phyloP scores from a whole-genome alignment of 2,113 vertebrate genomes.

The Plotosus lineatus region DNA sequence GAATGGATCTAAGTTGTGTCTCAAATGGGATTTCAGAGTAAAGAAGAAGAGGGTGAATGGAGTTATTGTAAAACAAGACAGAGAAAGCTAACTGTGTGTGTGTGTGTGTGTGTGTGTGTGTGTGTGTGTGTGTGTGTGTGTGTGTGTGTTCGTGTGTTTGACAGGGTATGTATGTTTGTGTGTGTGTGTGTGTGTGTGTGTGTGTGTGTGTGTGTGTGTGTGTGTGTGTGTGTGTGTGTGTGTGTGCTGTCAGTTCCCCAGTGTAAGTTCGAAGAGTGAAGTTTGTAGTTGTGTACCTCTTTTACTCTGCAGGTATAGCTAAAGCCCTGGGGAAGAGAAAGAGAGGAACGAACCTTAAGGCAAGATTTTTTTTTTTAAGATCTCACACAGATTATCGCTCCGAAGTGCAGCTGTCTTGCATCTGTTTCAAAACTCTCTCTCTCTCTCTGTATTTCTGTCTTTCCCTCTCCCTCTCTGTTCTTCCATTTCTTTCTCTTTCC shows the following conservation, averaged over 20 bases:
- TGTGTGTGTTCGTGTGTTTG: conserved; percentile 1
- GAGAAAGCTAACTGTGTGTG: conserved; percentile 36
- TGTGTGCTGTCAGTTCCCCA: conserved; percentile 1
- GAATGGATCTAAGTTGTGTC: conserved; percentile 75
- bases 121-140: conserved; percentile 8
- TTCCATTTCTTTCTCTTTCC: not conserved
- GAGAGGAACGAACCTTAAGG: conserved; percentile 48
- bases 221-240: not conserved
- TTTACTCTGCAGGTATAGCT: conserved; percentile 54
- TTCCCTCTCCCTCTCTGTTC: not conserved
- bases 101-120: conserved; percentile 9
- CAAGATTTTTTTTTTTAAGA: conserved; percentile 56
- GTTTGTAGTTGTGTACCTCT: conserved; percentile 41
- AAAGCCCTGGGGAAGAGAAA: conserved; percentile 53
- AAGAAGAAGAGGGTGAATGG: conserved; percentile 75
- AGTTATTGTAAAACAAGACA: conserved; percentile 71
- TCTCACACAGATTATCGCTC: conserved; percentile 47
- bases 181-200: not conserved
- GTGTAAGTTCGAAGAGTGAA: conserved; percentile 1
- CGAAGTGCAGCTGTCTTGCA: conserved; percentile 11
- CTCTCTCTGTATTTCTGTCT: not conserved
- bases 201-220: conserved; percentile 1
- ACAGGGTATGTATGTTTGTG: not conserved
- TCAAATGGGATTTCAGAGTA: conserved; percentile 76
- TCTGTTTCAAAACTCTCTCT: not conserved